Evolutionary conservation across 2,888 invertebrate species (phyloP).

Genomic region (Chymomyza procnemis): DNA sequence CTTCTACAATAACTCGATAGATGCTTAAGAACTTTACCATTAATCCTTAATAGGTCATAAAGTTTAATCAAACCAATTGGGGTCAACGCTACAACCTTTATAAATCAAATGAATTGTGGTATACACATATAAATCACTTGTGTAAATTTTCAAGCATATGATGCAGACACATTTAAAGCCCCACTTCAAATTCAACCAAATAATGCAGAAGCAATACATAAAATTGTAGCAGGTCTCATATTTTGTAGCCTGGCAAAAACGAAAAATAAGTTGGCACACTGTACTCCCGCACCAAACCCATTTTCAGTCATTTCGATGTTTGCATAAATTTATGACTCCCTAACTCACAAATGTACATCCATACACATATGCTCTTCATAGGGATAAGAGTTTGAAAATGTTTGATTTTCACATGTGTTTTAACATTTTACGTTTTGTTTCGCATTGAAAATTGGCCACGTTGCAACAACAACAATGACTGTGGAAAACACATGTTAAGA

Average conservation of each 20-base stretch:
- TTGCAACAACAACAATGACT: neutral
- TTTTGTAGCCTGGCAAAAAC: slow-evolving; percentile 56
- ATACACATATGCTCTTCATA: neutral
- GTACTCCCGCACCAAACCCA: too few species aligned
- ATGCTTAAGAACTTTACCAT: too few species aligned
- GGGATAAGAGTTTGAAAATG: neutral
- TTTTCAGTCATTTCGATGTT: neutral
- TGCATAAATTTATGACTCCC: slow-evolving; percentile 47
- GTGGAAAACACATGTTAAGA: slow-evolving; percentile 19
- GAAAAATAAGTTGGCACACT: slow-evolving; percentile 48
- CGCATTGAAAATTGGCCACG: too few species aligned
- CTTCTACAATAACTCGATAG: too few species aligned
- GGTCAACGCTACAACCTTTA: too few species aligned
- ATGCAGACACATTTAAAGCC: slow-evolving; percentile 50
- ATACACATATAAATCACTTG: too few species aligned
- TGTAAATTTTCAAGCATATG: slow-evolving; percentile 69
- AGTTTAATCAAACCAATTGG: too few species aligned
- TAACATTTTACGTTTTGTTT: slow-evolving; percentile 18
- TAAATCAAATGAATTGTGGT: too few species aligned
- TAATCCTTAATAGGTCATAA: too few species aligned
- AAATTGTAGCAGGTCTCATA: slow-evolving; percentile 65
- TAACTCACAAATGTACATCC: too few species aligned
- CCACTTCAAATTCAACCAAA: slow-evolving; percentile 5
- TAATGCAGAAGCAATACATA: neutral
- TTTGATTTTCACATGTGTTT: slow-evolving; percentile 62